Evolutionary conservation across 2,888 invertebrate species (phyloP), one percentile per base, ranked within the genome.

Genomic region (Agonopterix subpropinquella): DNA sequence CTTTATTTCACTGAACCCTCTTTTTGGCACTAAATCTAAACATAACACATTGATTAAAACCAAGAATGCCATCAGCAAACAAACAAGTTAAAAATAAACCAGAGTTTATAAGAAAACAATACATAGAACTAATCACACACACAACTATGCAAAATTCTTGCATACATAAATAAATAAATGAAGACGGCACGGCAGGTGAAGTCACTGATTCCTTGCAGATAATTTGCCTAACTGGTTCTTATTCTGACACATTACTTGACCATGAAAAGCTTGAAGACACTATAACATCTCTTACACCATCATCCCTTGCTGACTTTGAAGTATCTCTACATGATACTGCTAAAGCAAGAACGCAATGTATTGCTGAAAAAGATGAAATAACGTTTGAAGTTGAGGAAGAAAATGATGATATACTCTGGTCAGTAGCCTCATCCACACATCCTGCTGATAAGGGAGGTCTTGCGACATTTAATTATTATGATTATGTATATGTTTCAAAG

Each of bases 161-260:
- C 50, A 52, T 52, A 49, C 39, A 52, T 68, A 65, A 65, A 73
- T 69, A 71, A 68, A 67, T 66, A 69, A 70, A 70, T 64, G 65
- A 66, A 72, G 66, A 64, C 70, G 77, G 82, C 85, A 64, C 70
- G 77, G 82, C 85, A 86, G 85, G 85, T 86, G 85, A 69, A 80
- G 56, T 66, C 79, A 72, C 73, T 77, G 80, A 83, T 85, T 80
- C 80, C 63, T 72, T 63, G 73, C 74, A 69, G 83, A 84, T 84
- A 83, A 84, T 85, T 83, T 84, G 74, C 83, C 76, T 84, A 84
- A 85, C 85, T 73, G 81, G 85, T 85, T 85, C 69, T 70, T 63
- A 56, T 56, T 61, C 79, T 76, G 74, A 77, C 78, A 79, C 74
- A 72, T 76, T 60, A 60, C 66, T 54, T 49, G 52, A 64, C 64